Evolutionary conservation across 2,888 invertebrate species (phyloP).

Genomic region (Zygothrica quintamaculata): DNA sequence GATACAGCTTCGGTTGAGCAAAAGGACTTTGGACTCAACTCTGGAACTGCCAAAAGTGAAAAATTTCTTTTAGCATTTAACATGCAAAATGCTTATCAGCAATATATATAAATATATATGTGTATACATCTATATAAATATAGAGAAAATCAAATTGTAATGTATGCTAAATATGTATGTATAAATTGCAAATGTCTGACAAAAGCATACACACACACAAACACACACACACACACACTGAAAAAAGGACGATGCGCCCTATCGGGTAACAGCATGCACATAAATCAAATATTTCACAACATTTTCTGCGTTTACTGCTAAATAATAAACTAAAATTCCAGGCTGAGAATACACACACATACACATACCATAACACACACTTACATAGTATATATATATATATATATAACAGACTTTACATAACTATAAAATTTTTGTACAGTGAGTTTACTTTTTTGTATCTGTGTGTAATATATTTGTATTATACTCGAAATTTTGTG

Average conservation of each 20-base stretch:
- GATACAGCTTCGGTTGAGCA: too few species aligned
- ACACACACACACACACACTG: conserved; percentile 16
- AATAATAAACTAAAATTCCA: conserved; percentile 76
- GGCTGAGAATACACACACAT: conserved; percentile 32
- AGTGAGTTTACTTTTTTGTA: conserved; percentile 74
- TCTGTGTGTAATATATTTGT: conserved; percentile 69
- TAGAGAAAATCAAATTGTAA: conserved; percentile 30
- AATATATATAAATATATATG: conserved; percentile 23
- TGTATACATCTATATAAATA: conserved; percentile 17
- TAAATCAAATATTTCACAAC: conserved; percentile 75
- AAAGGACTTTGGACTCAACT: conserved; percentile 46
- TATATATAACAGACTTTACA: conserved; percentile 2
- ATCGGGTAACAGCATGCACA: conserved; percentile 67
- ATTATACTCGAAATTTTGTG: conserved; percentile 72
- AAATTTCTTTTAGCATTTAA: conserved; percentile 76
- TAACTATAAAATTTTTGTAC: conserved; percentile 64
- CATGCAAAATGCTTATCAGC: conserved; percentile 72
- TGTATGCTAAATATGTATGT: conserved; percentile 59
- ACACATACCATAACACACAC: conserved; percentile 12
- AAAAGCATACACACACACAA: too few species aligned
- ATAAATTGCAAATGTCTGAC: conserved; percentile 39
- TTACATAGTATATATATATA: conserved; percentile 6
- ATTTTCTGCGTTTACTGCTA: conserved; percentile 75
- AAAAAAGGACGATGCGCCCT: conserved; percentile 56
- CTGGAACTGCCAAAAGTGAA: conserved; percentile 67